Evolutionary conservation across 30 jellyfish, hydroid and myxozoan species (phyloP).

Genomic region (Pseudorhiza aurosa): DNA sequence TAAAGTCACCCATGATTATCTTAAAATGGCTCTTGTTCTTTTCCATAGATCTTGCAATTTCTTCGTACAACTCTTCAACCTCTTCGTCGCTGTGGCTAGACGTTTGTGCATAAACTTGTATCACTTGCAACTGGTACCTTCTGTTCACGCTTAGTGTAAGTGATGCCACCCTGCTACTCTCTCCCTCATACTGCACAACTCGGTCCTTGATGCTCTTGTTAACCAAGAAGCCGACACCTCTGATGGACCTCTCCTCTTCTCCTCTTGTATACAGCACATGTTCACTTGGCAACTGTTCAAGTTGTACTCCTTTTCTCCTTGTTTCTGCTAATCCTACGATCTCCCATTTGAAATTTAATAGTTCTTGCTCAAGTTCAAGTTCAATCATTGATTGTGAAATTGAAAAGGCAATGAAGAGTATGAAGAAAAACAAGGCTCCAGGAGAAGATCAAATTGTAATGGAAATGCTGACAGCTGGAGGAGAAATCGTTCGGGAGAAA

Average conservation of each 20-base stretch:
- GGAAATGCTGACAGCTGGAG: conserved; percentile 61
- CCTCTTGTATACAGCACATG: conserved; percentile 49
- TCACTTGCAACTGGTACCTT: conserved; percentile 53
- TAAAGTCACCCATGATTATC: conserved; percentile 24
- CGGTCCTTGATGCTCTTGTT: conserved; percentile 50
- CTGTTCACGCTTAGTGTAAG: conserved; percentile 53
- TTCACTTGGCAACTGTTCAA: conserved; percentile 47
- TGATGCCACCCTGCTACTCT: conserved; percentile 43
- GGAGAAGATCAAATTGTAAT: conserved; percentile 22
- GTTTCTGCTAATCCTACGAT: conserved; percentile 42
- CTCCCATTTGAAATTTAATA: conserved; percentile 42
- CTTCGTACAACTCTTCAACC: conserved; percentile 52
- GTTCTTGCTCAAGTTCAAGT: conserved; percentile 1
- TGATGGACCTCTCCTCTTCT: conserved; percentile 27
- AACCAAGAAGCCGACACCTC: conserved; percentile 56
- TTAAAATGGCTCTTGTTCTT: conserved; percentile 38
- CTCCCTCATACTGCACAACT: conserved; percentile 40
- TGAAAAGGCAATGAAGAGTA: conserved; percentile 24
- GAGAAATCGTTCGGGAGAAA: conserved; percentile 13
- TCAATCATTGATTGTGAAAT: conserved; percentile 31
- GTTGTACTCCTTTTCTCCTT: conserved; percentile 57
- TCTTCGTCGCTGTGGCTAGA: conserved; percentile 65
- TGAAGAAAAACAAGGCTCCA: conserved; percentile 27
- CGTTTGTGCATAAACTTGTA: conserved; percentile 54
- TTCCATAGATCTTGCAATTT: conserved; percentile 30